Base-by-base conservation (phyloP, 1,140 invertebrate species). In the Metopolophium dirhodum region DNA sequence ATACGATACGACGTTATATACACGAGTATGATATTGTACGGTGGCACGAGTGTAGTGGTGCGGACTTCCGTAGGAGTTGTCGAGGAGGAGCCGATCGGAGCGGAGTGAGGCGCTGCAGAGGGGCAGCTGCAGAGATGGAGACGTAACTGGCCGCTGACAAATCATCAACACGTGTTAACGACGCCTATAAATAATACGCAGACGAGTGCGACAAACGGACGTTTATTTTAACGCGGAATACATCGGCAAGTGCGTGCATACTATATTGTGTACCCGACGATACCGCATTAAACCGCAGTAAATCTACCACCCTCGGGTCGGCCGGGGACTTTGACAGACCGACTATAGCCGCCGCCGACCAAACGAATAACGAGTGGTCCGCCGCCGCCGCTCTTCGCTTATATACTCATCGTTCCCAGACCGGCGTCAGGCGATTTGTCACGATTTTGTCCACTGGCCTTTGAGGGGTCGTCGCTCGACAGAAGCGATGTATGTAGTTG, bases 81-180 rank as follows among this genome's bases (percentile, higher is more conserved):
- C 86, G 47, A 35, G 7, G 49, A 54, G 49, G 2, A 41, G 26
- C 8, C 8, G 85, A 14, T 30, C 47, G 23, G 9, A 11, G 23
- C 85, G 23, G 23, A 54, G 61, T 14, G 61, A 26, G 30, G 11
- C 57, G 26, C 14, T 2, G 18, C 49, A 20, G 49, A 51, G 49
- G 49, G 49, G 49, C 49, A 51, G 11, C 11, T 51, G 47, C 20
- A 4, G 45, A 49, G 87, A 88, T 7, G 47, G 41, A 45, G 83
- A 35, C 51, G 35, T 90, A 41, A 90, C 88, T 2, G n/a, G 47
- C n/a, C 49, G 7, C 87, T 51, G 51, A 90, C 88, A 90, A 90
- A 90, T 90, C 7, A 41, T 90, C 88, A 41, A 90, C 88, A 90
- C 35, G 51, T 90, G 88, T 90, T 90, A 90, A 90, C 51, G 88